Percentiles rank a stretch among this genome's conserved stretches.
phyloP scores from a whole-genome alignment of 2,888 invertebrate species.

The Griposia aprilina region DNA sequence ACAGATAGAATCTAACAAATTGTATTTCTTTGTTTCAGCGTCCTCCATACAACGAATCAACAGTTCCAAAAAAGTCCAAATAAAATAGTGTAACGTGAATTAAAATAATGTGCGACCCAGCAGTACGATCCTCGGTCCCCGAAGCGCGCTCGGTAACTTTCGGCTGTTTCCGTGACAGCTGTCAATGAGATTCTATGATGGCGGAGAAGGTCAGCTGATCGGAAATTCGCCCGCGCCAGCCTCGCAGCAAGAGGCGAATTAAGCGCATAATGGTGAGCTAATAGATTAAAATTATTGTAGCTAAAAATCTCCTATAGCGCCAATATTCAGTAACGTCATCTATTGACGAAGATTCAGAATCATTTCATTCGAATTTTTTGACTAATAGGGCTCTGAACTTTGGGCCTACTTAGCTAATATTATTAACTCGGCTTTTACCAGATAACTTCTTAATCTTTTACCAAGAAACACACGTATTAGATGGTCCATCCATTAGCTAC shows the following conservation, averaged over 20 bases:
- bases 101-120: constrained; percentile 74
- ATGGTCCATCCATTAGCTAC: constrained; percentile 37
- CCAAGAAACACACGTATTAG: constrained; percentile 27
- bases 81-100: constrained; percentile 46
- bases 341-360: constrained; percentile 10
- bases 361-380: too few relatives aligned
- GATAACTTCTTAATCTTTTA: constrained; percentile 22
- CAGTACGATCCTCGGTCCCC: constrained; percentile 52
- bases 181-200: constrained; percentile 84
- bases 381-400: constrained; percentile 7
- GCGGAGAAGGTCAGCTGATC: constrained; percentile 90
- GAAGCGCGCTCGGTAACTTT: constrained; percentile 64
- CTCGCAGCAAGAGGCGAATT: constrained; percentile 83
- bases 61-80: constrained; percentile 30
- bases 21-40: constrained; percentile 64
- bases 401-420: neutral
- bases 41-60: constrained; percentile 64
- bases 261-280: constrained; percentile 88
- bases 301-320: constrained; percentile 11
- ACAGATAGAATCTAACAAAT: constrained; percentile 10
- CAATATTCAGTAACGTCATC: constrained; percentile 24
- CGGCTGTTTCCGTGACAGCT: constrained; percentile 75
- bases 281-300: constrained; percentile 38
- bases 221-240: constrained; percentile 84
- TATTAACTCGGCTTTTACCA: neutral